These are phyloP conservation scores for Papilio helenus DNA, from an alignment of 1,140 invertebrate species.

Conservation along the genomic window DNA sequence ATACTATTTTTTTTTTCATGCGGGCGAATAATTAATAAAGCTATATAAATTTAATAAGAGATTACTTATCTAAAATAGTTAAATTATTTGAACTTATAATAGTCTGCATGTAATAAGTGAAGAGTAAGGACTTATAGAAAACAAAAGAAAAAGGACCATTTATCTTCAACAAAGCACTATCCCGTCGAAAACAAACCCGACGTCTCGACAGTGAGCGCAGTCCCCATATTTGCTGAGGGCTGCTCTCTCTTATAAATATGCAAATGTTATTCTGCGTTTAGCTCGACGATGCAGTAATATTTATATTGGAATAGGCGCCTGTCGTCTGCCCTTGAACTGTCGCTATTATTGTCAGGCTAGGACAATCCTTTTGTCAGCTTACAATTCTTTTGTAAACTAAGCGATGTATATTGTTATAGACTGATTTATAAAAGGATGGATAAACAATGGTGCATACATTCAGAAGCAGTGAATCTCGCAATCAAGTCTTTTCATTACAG, in stretches of 20 bases:
- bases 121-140: slow-evolving; percentile 46
- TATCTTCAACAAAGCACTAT: slow-evolving; percentile 63
- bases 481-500: background rate
- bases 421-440: background rate
- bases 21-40: no score
- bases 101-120: slow-evolving; percentile 46
- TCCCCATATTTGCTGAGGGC: slow-evolving; percentile 70
- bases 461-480: background rate
- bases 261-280: slow-evolving; percentile 78
- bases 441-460: background rate
- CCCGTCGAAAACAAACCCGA: slow-evolving; percentile 69
- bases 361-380: background rate
- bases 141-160: slow-evolving; percentile 48
- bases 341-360: slow-evolving; percentile 60
- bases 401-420: background rate
- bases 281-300: slow-evolving; percentile 75
- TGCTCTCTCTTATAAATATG: slow-evolving; percentile 77
- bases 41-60: no score
- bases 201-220: slow-evolving; percentile 61
- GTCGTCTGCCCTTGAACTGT: slow-evolving; percentile 70
- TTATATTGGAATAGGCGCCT: slow-evolving; percentile 75
- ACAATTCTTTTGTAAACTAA: background rate
- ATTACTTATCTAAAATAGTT: no score
- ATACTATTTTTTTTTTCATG: no score
- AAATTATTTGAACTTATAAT: background rate